Evolutionary conservation across 2,888 invertebrate genomes (phyloP).

Genomic region (Amaurobius ferox): DNA sequence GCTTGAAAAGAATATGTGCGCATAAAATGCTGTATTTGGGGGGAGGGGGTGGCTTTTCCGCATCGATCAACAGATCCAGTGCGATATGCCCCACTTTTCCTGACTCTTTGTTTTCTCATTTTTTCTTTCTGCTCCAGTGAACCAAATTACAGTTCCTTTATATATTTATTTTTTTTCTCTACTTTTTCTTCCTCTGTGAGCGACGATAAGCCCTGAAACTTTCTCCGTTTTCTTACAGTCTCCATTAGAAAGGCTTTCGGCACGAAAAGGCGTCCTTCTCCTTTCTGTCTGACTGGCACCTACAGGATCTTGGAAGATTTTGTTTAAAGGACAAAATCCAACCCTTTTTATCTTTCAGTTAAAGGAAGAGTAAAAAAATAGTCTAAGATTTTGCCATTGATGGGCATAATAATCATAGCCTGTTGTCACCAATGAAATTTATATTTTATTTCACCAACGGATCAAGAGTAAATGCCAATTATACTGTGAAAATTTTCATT

Average conservation of each 20-base stretch:
- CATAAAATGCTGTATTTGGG: conserved; percentile 40
- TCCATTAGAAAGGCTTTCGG: conserved; percentile 49
- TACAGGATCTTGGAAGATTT: background rate
- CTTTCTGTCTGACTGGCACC: conserved; percentile 15
- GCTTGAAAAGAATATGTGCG: conserved; percentile 43
- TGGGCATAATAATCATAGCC: no score
- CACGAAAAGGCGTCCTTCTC: background rate
- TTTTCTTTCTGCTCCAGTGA: conserved; percentile 49
- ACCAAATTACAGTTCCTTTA: conserved; percentile 61
- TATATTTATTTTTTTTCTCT: conserved; percentile 32
- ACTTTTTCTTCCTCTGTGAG: background rate
- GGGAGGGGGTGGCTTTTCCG: conserved; percentile 65
- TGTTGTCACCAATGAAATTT: no score
- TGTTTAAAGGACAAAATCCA: conserved; percentile 26
- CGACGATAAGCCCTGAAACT: conserved; percentile 46
- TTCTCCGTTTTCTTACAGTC: conserved; percentile 44
- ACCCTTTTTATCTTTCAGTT: conserved; percentile 38
- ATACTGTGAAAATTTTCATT: no score
- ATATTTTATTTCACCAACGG: no score
- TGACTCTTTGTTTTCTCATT: conserved; percentile 57
- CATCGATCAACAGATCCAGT: conserved; percentile 63
- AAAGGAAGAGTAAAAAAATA: background rate
- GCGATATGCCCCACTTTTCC: conserved; percentile 65
- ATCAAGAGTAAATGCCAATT: no score
- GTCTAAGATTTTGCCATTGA: no score